Conservation (phyloP, 2,113 vertebrate species). For the Condylura cristata region DNA sequence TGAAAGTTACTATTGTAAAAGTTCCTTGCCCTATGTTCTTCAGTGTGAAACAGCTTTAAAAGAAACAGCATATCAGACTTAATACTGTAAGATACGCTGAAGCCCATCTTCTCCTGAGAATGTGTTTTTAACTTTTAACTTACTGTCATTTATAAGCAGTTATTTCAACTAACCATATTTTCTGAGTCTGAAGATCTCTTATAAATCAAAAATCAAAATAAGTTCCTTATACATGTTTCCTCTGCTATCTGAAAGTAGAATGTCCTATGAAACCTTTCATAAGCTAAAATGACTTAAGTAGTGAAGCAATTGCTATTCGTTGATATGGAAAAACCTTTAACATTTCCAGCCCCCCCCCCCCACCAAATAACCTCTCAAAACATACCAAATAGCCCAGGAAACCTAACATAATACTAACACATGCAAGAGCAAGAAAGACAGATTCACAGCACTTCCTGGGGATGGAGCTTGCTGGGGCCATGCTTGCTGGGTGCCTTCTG, state of each 20-base stretch:
- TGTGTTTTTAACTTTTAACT: neutral
- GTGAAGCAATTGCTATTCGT: neutral
- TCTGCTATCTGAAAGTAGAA: too few relatives aligned
- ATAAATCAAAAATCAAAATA: neutral
- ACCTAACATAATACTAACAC: neutral
- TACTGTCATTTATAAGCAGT: conserved; percentile 56
- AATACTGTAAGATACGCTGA: neutral
- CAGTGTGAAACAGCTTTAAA: conserved; percentile 72
- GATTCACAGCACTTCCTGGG: neutral
- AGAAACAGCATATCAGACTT: conserved; percentile 43
- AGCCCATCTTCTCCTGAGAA: conserved; percentile 63
- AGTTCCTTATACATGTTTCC: conserved; percentile 18
- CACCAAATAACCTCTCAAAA: neutral
- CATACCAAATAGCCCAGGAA: neutral
- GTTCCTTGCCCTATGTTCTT: conserved; percentile 67
- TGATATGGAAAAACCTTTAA: neutral
- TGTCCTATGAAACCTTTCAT: neutral
- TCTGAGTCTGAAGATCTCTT: neutral
- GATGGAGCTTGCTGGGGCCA: neutral
- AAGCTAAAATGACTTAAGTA: neutral
- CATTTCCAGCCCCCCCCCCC: too few relatives aligned
- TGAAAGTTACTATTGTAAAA: conserved; percentile 36
- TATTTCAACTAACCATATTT: neutral
- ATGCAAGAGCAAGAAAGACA: neutral
- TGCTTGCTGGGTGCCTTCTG: too few relatives aligned